Conservation (phyloP, 2,797 vertebrate genomes). For the Phoeniculus purpureus region DNA sequence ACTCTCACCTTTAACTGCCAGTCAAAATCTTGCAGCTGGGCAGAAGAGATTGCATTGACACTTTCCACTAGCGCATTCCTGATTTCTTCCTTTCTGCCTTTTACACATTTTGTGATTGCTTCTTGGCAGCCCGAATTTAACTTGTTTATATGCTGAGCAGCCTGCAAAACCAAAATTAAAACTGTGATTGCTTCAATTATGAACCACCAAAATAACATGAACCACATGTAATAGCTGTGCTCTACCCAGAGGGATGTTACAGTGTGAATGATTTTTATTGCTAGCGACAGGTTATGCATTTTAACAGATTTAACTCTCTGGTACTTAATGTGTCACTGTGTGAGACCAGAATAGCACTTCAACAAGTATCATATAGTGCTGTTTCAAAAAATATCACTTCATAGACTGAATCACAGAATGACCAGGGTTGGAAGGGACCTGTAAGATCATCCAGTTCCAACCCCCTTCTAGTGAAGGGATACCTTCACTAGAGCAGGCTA, state of each 20-base stretch:
- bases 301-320: not conserved
- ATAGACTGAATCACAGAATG: too few species aligned
- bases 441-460: too few species aligned
- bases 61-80: constrained; percentile 82
- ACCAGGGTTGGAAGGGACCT: too few species aligned
- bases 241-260: not conserved
- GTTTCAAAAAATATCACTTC: not conserved
- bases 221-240: not conserved
- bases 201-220: not conserved
- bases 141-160: constrained; percentile 77
- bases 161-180: constrained; percentile 72
- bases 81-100: constrained; percentile 87
- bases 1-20: constrained; percentile 93
- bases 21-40: constrained; percentile 92
- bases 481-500: too few species aligned
- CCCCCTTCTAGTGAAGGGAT: too few species aligned
- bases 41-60: constrained; percentile 86
- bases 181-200: not conserved
- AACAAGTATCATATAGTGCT: not conserved
- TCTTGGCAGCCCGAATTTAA: constrained; percentile 78
- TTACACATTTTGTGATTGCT: constrained; percentile 83
- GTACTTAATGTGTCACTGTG: not conserved
- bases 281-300: not conserved
- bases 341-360: not conserved
- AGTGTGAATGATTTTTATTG: not conserved